Evolutionary conservation across 37 sponge, comb jelly and placozoan species (phyloP), one percentile per base, ranked within the genome.

Genomic region (Theonella swinhoei): DNA sequence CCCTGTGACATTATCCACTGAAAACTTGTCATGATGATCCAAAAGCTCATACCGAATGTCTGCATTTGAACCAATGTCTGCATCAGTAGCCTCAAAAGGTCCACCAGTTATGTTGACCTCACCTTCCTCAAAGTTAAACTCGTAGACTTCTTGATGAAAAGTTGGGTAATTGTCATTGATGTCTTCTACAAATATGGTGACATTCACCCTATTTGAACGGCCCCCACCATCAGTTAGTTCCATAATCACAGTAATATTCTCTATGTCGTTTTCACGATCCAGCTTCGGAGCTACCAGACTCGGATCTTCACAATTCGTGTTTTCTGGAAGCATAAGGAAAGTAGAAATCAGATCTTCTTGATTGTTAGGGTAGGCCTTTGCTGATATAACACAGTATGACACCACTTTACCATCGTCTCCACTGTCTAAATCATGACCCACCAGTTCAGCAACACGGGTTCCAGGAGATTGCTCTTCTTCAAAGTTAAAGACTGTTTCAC

Each of bases 81-180:
- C 40, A 78, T 78, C 78, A 2, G 22, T 36, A 38, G 78, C 78
- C 40, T 39, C 23, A 4, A 78, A 63, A 20, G 8, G n/a, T 3
- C 65, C 54, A 17, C 14, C 39, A 14, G 35, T 40, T 62, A 33
- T 25, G 0, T 61, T n/a, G 1, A 26, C 65, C 1, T 20, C 37
- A 1, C 40, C 25, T 2, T 61, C 26, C 62, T 63, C 63, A 39
- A 62, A 54, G 24, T 62, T 23, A 64, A 78, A 63, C 20, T 34
- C 61, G 17, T 22, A 22, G 61, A 4, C 8, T 11, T 62, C 40
- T 23, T 36, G 26, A 31, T 32, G 25, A 72, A 82, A 82, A 32
- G 40, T 38, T 1, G 87, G 87, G 17, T 29, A 14, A 47, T 87
- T 72, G 75, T 87, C 87, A 28, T 87, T 74, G 5, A 42, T 29